phyloP scores from a whole-genome alignment of 2,888 invertebrate genomes.

The Loripinus fragilis region DNA sequence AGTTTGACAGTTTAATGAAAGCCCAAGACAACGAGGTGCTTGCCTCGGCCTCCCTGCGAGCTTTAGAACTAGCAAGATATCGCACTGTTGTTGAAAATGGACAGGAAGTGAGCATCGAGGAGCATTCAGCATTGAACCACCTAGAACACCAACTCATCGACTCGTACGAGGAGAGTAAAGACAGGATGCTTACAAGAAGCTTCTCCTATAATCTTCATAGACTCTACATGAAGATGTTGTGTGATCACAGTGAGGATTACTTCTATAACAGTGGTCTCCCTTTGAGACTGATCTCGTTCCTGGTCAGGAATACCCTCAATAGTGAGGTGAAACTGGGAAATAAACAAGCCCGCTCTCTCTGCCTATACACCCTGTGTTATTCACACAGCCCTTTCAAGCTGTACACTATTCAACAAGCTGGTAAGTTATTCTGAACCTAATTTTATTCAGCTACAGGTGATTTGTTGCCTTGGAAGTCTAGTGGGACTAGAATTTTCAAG shows the following conservation, averaged over 20 bases:
- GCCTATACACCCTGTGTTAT: slow-evolving; percentile 4
- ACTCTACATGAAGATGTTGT: slow-evolving; percentile 18
- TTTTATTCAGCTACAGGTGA: no score
- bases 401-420: slow-evolving; percentile 6
- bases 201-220: slow-evolving; percentile 10
- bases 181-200: slow-evolving; percentile 8
- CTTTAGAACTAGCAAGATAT: slow-evolving; percentile 8
- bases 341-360: not conserved
- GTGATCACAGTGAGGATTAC: not conserved
- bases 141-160: not conserved
- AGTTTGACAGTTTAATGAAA: not conserved
- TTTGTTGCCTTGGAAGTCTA: no score
- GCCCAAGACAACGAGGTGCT: not conserved
- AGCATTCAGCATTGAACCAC: not conserved
- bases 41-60: slow-evolving; percentile 3
- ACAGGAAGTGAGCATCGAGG: not conserved
- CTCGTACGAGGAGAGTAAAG: not conserved
- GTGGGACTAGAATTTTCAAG: no score
- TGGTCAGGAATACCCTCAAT: not conserved
- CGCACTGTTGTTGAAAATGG: not conserved
- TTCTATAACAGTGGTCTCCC: not conserved
- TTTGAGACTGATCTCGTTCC: slow-evolving; percentile 1
- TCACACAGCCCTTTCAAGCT: slow-evolving; percentile 6
- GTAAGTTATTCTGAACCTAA: not conserved
- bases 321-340: not conserved